These are phyloP conservation scores for Brachirus orientalis DNA, from an alignment of 2,113 vertebrate species.

Conservation along the genomic window DNA sequence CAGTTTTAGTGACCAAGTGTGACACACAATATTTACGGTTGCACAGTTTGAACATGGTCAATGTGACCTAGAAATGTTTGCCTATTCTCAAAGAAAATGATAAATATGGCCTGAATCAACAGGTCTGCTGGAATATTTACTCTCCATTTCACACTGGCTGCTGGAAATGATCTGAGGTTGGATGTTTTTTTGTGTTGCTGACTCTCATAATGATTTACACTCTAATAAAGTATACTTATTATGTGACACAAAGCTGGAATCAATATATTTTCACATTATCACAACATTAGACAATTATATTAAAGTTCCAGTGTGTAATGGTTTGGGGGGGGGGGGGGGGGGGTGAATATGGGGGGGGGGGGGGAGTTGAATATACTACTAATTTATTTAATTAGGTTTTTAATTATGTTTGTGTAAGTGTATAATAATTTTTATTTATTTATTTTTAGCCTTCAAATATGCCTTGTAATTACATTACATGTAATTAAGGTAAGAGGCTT, in stretches of 20 bases:
- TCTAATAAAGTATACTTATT: conserved; percentile 1
- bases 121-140: neutral
- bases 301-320: no score
- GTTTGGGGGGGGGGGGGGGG: no score
- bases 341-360: no score
- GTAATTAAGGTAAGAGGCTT: no score
- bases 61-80: conserved; percentile 1
- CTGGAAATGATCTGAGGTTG: neutral
- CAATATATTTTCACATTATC: no score
- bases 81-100: neutral
- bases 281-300: no score
- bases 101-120: neutral
- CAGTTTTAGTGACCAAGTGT: neutral
- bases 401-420: no score
- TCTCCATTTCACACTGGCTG: neutral
- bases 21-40: neutral
- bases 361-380: no score
- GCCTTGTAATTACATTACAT: no score
- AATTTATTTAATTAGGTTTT: no score
- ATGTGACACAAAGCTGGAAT: neutral
- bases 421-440: no score
- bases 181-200: neutral
- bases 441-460: no score
- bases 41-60: conserved; percentile 1
- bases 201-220: neutral